Conservation (phyloP, 2,797 vertebrate species). For the Macroramphosus scolopax region DNA sequence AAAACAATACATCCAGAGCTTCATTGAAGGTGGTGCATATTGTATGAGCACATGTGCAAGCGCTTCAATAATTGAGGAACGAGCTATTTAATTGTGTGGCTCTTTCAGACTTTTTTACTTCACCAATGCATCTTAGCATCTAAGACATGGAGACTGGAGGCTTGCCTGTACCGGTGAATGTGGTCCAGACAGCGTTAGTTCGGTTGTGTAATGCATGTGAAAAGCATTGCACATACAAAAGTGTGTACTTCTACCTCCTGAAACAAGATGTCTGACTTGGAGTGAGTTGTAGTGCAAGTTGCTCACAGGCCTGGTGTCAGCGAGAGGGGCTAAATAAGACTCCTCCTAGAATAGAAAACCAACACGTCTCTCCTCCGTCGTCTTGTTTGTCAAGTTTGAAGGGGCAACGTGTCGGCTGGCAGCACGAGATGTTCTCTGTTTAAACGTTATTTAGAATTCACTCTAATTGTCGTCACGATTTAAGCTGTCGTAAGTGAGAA, state of each 20-base stretch:
- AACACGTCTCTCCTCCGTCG: constrained; percentile 30
- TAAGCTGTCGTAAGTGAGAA: no score
- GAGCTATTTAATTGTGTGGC: constrained; percentile 13
- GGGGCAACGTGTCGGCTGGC: constrained; percentile 2
- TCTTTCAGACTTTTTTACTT: constrained; percentile 21
- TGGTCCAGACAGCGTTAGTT: constrained; percentile 17
- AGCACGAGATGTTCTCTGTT: constrained; percentile 6
- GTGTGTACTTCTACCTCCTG: constrained; percentile 16
- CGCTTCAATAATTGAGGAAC: constrained; percentile 25
- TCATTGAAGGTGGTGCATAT: no score
- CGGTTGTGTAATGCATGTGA: constrained; percentile 16
- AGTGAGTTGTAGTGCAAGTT: constrained; percentile 29
- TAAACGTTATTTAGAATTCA: constrained; percentile 3
- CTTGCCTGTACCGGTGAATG: constrained; percentile 31
- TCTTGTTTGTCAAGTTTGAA: constrained; percentile 20
- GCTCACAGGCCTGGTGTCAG: constrained; percentile 17
- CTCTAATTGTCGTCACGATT: no score
- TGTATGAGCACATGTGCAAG: constrained; percentile 7
- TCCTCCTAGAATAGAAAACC: constrained; percentile 32
- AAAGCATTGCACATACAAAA: constrained; percentile 16
- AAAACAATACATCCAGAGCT: neutral
- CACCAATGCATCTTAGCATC: constrained; percentile 6
- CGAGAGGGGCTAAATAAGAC: constrained; percentile 32
- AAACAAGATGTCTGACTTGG: constrained; percentile 39
- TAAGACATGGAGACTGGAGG: constrained; percentile 5